Base-by-base conservation (phyloP, 2,113 vertebrate genomes). In the Neofelis nebulosa region DNA sequence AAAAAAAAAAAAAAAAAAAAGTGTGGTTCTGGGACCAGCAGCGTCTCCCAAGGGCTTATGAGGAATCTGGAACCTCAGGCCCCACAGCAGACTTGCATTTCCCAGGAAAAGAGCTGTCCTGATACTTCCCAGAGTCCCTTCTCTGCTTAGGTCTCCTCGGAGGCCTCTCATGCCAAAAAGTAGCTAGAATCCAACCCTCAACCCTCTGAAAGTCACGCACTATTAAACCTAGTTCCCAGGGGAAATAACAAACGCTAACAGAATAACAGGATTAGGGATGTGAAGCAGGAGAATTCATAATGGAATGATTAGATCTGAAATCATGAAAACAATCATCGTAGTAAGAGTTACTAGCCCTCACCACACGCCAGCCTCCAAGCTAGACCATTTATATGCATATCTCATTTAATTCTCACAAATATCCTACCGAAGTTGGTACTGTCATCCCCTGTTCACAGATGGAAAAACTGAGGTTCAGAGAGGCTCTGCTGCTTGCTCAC, bases 371-470 rank as follows among this genome's bases (percentile, higher is more conserved):
- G 86, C 1, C 82, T 81, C 48, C 18, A 27, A 7, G 3, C 76
- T 7, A 16, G 52, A 61, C 14, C 3, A 7, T 4, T 45, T 1
- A 68, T 0, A 7, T 3, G 15, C 4, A 4, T 71, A 15, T 48
- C 61, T 19, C 38, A 45, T 14, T 29, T 21, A 41, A 27, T 57
- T 33, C 83, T 82, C 73, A 89, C 45, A 48, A 73, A 79, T 14
- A 48, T 8, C 52, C 79, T 48, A 1, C 2, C 9, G 31, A 63
- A 1, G 7, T 29, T 29, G 45, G 55, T 6, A 23, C 15, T 27
- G 31, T 29, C 6, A 14, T 14, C 89, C 71, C 69, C 66, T 7
- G 4, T 19, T 73, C 50, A 93, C 33, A 91, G 55, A 69, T 1
- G 55, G 73, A 41, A 86, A 96, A 48, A 55, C 36, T 16, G 69